Evolutionary conservation across 1,140 invertebrate species (phyloP), one percentile per base, ranked within the genome.

Genomic region (Pseudachorutes palmiensis): DNA sequence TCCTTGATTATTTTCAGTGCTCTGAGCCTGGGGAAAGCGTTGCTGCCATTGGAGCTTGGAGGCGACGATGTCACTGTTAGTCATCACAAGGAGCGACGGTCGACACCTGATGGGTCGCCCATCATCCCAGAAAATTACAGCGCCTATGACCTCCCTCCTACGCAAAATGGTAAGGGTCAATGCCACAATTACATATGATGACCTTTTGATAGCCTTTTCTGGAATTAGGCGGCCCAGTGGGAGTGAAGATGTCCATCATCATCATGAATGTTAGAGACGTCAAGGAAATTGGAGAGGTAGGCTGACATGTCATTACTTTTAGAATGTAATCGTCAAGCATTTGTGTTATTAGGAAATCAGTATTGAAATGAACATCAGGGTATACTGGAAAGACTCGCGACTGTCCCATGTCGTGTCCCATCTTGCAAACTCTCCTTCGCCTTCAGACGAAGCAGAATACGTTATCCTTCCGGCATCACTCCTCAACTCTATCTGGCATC

Each of bases 321-420:
- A 55, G 12, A 14, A 24, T 51, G n/a, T 45, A 24, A 26, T 24
- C 5, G 2, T 32, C 14, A 12, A 60, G 14, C 22, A 60, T 31
- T 16, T 32, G 30, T 5, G 5, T 30, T 60, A 28, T 30, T 55
- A 64, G 63, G 41, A 66, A 66, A 59, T 66, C 3, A 66, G 45
- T n/a, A 31, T 66, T 12, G 64, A 66, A 28, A 62, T 66, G 51
- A 58, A 48, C 16, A 62, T 66, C 5, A 12, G 41, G n/a, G 28
- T 66, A 32, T 66, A 28, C 28, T 66, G 64, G 64, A 60, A 60
- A 45, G 64, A 66, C 28, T 41, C 30, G 2, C 45, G 64, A 31
- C 28, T 66, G 5, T 22, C 51, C 2, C 2, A 66, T 19, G 3
- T 41, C 22, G 22, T 36, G 62, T 14, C 3, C n/a, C 29, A 32